phyloP scores from a whole-genome alignment of 2,797 vertebrate genomes.

The Chromis chromis region DNA sequence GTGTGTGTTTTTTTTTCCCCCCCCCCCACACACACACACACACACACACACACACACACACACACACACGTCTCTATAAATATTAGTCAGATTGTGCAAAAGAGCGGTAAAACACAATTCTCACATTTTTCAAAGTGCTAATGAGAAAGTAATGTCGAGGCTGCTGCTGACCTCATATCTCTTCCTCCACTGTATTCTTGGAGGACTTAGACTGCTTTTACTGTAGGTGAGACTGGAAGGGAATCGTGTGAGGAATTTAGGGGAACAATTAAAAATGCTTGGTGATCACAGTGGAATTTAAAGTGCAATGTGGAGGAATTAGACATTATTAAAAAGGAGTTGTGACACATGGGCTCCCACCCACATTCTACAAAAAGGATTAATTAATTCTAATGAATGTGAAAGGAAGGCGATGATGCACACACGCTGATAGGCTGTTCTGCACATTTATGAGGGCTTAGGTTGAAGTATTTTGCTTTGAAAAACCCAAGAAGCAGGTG shows the following conservation, averaged over 20 bases:
- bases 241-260: conserved; percentile 37
- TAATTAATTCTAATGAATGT: conserved; percentile 21
- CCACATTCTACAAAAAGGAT: conserved; percentile 16
- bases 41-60: background rate
- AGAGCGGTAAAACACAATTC: conserved; percentile 30
- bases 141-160: conserved; percentile 43
- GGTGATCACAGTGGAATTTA: conserved; percentile 34
- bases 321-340: conserved; percentile 41
- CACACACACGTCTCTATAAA: conserved; percentile 3
- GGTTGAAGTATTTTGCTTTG: background rate
- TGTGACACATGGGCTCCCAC: conserved; percentile 13
- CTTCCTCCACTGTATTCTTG: conserved; percentile 21
- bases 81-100: conserved; percentile 29
- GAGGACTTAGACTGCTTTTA: conserved; percentile 19
- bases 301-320: conserved; percentile 23
- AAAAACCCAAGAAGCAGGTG: background rate
- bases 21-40: too few species aligned
- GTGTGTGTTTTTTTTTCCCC: too few species aligned
- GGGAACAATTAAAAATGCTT: conserved; percentile 21
- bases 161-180: conserved; percentile 20
- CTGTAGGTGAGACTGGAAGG: conserved; percentile 12
- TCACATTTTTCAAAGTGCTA: conserved; percentile 48
- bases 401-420: conserved; percentile 10
- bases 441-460: background rate
- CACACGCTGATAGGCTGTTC: background rate